These are phyloP conservation scores for Chiridota heheva DNA, from an alignment of 35 echinoderm and acorn worm species.

Conservation along the genomic window DNA sequence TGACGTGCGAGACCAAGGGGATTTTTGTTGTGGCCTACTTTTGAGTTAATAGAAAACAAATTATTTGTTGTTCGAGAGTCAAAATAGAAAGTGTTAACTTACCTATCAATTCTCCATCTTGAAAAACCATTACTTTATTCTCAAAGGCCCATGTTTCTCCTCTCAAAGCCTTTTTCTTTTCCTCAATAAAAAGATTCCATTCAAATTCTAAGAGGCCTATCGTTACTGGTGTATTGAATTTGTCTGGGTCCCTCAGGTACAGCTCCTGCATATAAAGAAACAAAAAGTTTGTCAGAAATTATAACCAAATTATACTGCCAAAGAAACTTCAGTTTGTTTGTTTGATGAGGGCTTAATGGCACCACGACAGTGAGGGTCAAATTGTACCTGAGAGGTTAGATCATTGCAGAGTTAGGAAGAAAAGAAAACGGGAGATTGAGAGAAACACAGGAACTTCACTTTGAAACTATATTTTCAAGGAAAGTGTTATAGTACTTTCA, in stretches of 20 bases:
- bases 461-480: background rate
- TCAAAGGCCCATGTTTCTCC: constrained; percentile 92
- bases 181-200: constrained; percentile 75
- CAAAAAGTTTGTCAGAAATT: background rate
- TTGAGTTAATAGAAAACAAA: too few relatives aligned
- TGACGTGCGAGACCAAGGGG: too few relatives aligned
- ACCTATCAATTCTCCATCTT: constrained; percentile 86
- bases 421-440: too few relatives aligned
- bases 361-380: background rate
- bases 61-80: too few relatives aligned
- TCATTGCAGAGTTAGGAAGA: background rate
- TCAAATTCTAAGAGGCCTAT: constrained; percentile 85
- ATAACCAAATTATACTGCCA: background rate
- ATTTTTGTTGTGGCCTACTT: too few relatives aligned
- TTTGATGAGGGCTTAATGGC: too few relatives aligned
- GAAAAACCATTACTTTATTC: constrained; percentile 73
- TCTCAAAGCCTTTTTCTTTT: constrained; percentile 67
- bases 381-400: too few relatives aligned
- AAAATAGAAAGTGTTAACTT: background rate
- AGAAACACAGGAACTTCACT: too few relatives aligned
- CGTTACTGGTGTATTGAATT: constrained; percentile 65
- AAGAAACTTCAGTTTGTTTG: too few relatives aligned
- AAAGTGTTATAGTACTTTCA: too few relatives aligned
- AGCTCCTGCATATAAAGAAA: constrained; percentile 53
- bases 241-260: constrained; percentile 57